Evolutionary conservation across 2,113 vertebrate species (phyloP), one percentile per base, ranked within the genome.

Genomic region (Delphinus delphis): DNA sequence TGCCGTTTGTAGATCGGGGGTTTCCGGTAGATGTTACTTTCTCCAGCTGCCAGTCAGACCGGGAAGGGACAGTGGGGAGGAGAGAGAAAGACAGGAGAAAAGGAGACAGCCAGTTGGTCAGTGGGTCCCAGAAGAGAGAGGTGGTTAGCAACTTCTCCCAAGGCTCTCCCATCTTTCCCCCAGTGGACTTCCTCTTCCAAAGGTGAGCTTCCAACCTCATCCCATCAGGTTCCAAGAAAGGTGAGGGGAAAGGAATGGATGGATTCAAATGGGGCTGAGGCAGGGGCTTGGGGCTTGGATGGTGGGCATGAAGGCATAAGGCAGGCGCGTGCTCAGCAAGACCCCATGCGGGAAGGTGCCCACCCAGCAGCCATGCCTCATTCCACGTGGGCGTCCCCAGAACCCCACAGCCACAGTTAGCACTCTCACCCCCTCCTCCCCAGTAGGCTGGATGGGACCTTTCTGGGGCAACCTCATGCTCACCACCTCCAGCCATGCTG

Each of bases 11-110:
- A 99, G 99, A 99, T 99, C 98, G 99, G 99, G 14, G 99, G 99
- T 97, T 99, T 99, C 99, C 99, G 99, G 99, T 99, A 99, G 99
- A 99, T 99, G 99, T 99, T 99, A 97, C 99, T 99, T 96, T 99
- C 99, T 93, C 98, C 99, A 86, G 99, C 99, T 98, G 99, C 99
- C 99, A 92, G 81, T 94, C 79, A 82, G 92, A 87, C 21, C 87
- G 50, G 76, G 89, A 74, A 92, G 74, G 92, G 67, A 47, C 36
- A 73, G 36, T 3, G 60, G 44, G 74, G 38, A 86, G 99, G 97
- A 60, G 90, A 88, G 67, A 80, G 55, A 93, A 18, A 92, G 79
- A 71, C 18, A 83, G 92, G 94, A 97, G 68, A 97, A 95, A 87
- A 53, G 83, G 83, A 74, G 95, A 93, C 33, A 97, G 94, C 88